A percentile compares a stretch with the other conserved stretches of the same genome.
Evolutionary conservation across 2,113 vertebrate genomes (phyloP).

Genomic region (Halcyon malimbica): DNA sequence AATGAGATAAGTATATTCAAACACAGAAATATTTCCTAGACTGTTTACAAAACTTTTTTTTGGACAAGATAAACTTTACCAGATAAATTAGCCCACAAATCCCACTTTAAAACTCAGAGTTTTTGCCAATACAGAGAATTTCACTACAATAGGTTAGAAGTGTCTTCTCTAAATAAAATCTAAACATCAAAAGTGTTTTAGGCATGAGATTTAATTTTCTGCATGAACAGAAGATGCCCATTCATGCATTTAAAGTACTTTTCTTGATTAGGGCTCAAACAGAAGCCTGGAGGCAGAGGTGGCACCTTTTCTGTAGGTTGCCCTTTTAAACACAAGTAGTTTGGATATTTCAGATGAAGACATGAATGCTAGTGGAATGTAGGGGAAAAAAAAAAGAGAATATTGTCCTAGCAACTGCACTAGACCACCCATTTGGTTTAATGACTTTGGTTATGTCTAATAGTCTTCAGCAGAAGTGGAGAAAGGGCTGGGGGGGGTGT

Average conservation of each 20-base stretch:
- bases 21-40: neutral
- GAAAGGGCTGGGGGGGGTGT: neutral
- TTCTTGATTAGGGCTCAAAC: neutral
- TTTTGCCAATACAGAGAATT: neutral
- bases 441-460: neutral
- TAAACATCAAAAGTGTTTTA: neutral
- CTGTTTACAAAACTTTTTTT: neutral
- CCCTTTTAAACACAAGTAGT: neutral
- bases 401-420: neutral
- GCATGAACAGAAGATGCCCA: neutral
- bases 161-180: neutral
- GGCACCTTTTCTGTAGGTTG: neutral
- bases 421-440: neutral
- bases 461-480: conserved; percentile 13
- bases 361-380: neutral
- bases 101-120: neutral
- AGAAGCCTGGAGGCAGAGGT: neutral
- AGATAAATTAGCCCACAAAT: neutral
- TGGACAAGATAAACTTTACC: too few relatives aligned
- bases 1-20: neutral
- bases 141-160: neutral
- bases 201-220: neutral
- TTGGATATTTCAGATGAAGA: neutral
- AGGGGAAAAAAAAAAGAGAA: neutral
- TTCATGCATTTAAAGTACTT: neutral